A percentile compares a stretch with the other conserved stretches of the same genome.
Evolutionary conservation across 2,113 vertebrate species (phyloP).

Genomic region (Pollachius pollachius): DNA sequence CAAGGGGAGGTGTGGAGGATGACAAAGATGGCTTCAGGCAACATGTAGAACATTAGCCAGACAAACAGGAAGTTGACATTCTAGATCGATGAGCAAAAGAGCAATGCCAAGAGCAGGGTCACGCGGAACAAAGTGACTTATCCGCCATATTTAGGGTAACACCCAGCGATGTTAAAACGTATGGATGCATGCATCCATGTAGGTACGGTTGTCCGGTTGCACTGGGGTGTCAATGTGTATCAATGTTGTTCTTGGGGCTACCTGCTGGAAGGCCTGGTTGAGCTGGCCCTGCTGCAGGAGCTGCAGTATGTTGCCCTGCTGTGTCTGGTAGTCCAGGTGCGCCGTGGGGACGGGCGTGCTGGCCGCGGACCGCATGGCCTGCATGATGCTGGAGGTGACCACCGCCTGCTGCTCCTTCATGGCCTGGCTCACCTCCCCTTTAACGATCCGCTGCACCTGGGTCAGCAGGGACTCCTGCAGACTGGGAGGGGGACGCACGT

Average conservation of each 20-base stretch:
- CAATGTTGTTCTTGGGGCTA: slow-evolving; percentile 36
- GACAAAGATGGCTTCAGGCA: background rate
- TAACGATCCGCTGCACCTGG: slow-evolving; percentile 93
- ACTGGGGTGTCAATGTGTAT: too few relatives aligned
- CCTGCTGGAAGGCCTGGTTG: slow-evolving; percentile 99
- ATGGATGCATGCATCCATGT: too few relatives aligned
- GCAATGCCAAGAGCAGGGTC: too few relatives aligned
- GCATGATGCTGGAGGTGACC: slow-evolving; percentile 97
- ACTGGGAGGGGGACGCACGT: slow-evolving; percentile 62
- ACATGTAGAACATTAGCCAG: too few relatives aligned
- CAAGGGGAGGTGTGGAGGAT: background rate
- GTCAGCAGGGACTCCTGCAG: slow-evolving; percentile 93
- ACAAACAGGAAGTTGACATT: too few relatives aligned
- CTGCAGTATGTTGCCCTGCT: slow-evolving; percentile 92
- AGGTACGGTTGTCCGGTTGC: too few relatives aligned
- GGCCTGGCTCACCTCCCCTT: slow-evolving; percentile 91
- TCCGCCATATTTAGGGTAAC: too few relatives aligned
- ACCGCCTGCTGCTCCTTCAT: slow-evolving; percentile 97
- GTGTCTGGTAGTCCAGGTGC: slow-evolving; percentile 93
- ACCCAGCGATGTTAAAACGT: too few relatives aligned
- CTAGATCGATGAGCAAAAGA: too few relatives aligned
- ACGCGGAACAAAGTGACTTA: too few relatives aligned
- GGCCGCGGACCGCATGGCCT: slow-evolving; percentile 94
- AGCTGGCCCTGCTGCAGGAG: slow-evolving; percentile 95
- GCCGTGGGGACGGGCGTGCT: slow-evolving; percentile 89